Conservation (phyloP, 2,113 vertebrate species). For the Rhadina sibilatrix region DNA sequence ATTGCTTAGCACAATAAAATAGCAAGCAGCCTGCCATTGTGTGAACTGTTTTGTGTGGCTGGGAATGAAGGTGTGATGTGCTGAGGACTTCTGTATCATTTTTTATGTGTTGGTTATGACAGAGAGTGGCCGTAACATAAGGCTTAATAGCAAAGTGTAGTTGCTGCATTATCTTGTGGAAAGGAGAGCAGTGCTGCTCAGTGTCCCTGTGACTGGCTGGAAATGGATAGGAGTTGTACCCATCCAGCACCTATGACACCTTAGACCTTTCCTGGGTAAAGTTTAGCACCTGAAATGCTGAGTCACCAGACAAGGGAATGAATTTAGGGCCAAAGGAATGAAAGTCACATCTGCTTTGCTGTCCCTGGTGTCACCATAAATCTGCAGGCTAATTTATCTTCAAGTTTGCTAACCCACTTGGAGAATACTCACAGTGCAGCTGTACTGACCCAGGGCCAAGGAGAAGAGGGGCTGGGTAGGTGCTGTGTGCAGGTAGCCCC, state of each 20-base stretch:
- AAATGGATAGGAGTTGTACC: background rate
- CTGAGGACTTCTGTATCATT: background rate
- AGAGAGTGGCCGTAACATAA: background rate
- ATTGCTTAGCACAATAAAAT: background rate
- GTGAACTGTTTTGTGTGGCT: background rate
- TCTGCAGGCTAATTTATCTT: conserved; percentile 12
- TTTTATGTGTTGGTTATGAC: background rate
- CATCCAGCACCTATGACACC: background rate
- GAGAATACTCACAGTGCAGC: background rate
- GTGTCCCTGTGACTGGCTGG: background rate
- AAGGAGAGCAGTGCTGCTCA: background rate
- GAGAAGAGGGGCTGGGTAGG: background rate
- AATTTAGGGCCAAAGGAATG: background rate
- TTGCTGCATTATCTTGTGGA: background rate
- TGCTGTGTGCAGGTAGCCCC: background rate
- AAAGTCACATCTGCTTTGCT: background rate
- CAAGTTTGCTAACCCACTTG: background rate
- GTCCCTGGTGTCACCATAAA: background rate
- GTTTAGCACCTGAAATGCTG: background rate
- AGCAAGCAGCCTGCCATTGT: background rate
- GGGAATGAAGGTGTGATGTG: background rate
- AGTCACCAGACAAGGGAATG: background rate
- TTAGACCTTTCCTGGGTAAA: background rate
- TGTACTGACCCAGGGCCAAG: background rate
- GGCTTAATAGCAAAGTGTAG: background rate